Base-by-base conservation (phyloP, 2,113 vertebrate species). In the Hepsetus odoe region DNA sequence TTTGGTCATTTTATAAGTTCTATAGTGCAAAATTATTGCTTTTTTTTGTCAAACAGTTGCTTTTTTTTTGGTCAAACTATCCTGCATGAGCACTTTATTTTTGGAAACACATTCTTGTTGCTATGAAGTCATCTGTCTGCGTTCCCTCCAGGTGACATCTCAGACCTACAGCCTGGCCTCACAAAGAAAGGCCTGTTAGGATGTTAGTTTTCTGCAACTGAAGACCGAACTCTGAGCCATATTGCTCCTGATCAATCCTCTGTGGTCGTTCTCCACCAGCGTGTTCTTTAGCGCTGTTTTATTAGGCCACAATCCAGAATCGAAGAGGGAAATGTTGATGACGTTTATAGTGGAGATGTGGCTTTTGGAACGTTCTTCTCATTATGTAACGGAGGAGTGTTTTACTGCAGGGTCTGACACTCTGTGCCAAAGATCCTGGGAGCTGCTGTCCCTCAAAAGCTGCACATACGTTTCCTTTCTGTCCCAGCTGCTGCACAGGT, bases 51-150 rank as follows among this genome's bases (percentile, higher is more conserved):
- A 42, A 42, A 11, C 40, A 8, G 12, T 42, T 8, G 12, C 42
- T 44, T 44, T n/a, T n/a, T n/a, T n/a, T n/a, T n/a, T n/a, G 2
- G 40, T 12, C 40, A 42, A 42, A 11, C 40, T 44, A 44, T 1
- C 13, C 16, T 49, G 16, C 46, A 20, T 49, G 3, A 2, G 1
- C 6, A 18, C 16, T 49, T 20, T 49, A 62, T 44, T 56, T 68
- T 68, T 69, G 9, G 18, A 58, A 76, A 32, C 64, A 44, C 58
- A 56, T 62, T 72, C 12, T 30, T 79, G 58, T 28, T 64, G 22
- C 26, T 14, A 16, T 42, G 33, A 42, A 7, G 3, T 67, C 14
- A 35, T n/a, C 7, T 22, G 44, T 26, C 14, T 14, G 22, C 58
- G 40, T 30, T 66, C 28, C 42, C 35, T 22, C 67, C 28, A 26